These are phyloP conservation scores for Drosophila ironensis DNA, from an alignment of 1,140 invertebrate genomes.

Conservation along the genomic window DNA sequence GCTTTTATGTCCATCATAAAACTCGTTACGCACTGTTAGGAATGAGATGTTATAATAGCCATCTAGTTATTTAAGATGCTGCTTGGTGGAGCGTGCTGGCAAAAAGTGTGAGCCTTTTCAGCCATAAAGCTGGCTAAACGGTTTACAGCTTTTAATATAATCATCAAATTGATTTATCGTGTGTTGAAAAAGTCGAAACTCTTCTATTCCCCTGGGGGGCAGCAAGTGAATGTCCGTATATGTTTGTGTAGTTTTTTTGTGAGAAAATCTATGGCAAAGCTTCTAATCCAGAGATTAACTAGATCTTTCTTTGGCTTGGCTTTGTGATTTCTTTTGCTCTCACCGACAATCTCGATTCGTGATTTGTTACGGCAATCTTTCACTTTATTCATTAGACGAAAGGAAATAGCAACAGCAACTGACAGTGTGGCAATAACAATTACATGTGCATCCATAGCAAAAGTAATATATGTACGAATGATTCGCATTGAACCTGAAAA, in stretches of 20 bases:
- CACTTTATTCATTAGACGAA: constrained; percentile 59
- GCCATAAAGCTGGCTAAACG: constrained; percentile 3
- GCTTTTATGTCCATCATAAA: too few relatives aligned
- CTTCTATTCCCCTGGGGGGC: too few relatives aligned
- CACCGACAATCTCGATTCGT: constrained; percentile 30
- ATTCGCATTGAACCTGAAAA: constrained; percentile 60
- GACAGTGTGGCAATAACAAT: too few relatives aligned
- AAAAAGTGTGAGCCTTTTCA: not conserved
- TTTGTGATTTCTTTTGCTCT: constrained; percentile 1
- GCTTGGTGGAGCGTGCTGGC: not conserved
- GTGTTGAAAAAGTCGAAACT: too few relatives aligned
- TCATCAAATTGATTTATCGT: too few relatives aligned
- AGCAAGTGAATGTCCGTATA: too few relatives aligned
- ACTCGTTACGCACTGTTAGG: constrained; percentile 16
- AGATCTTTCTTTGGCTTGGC: not conserved
- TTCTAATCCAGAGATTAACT: too few relatives aligned
- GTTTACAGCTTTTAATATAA: not conserved
- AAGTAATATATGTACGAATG: not conserved
- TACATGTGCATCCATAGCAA: constrained; percentile 31
- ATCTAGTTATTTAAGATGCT: not conserved
- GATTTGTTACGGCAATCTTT: constrained; percentile 60
- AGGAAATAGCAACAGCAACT: constrained; percentile 3
- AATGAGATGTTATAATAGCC: not conserved
- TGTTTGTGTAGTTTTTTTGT: too few relatives aligned
- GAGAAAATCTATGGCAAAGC: too few relatives aligned